Base-by-base conservation (phyloP, 2,888 invertebrate species). In the Plebejus anna region DNA sequence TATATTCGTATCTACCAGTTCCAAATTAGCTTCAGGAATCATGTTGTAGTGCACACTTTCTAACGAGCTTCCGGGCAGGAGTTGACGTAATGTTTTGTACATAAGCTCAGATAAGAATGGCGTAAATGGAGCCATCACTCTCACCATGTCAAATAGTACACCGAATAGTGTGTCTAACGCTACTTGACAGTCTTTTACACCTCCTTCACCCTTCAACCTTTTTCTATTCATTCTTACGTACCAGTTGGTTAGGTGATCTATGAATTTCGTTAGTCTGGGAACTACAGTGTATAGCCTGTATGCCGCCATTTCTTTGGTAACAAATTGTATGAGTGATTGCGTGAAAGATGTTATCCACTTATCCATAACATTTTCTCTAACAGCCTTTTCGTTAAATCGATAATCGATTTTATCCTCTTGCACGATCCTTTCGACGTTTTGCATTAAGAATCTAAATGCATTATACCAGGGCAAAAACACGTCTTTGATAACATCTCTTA, bases 201-300 rank as follows among this genome's bases (percentile, higher is more conserved):
- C 98, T 80, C 94, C 95, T 85, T 99, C 98, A 66, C 99, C 99
- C 94, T 99, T 99, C 79, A 99, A 95, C 76, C 99, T 95, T 83
- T 96, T 97, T 77, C 99, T 95, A 89, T 99, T 99, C 96, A 99
- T 97, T 80, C 99, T 95, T 51, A 99, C 98, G 88, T 99, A 99
- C 99, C 99, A 99, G 89, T 99, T 99, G 47, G 99, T 99, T 4
- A 99, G 95, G 86, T 99, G 98, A 86, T 99, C 99, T 81, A 99
- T 98, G 89, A 98, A 99, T 87, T 98, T 98, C 0, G 99, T 97
- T 70, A 99, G 93, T 76, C 97, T 95, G 0, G 99, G 99, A 11
- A 99, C 97, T 11, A 99, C 99, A 0, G 99, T 99, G 87, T 99
- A 99, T 76, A 99, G 93, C 77, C 97, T 96, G 88, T 99, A 99